These are phyloP conservation scores for Phyllostomus hastatus DNA, from an alignment of 2,113 vertebrate genomes.

Conservation along the genomic window DNA sequence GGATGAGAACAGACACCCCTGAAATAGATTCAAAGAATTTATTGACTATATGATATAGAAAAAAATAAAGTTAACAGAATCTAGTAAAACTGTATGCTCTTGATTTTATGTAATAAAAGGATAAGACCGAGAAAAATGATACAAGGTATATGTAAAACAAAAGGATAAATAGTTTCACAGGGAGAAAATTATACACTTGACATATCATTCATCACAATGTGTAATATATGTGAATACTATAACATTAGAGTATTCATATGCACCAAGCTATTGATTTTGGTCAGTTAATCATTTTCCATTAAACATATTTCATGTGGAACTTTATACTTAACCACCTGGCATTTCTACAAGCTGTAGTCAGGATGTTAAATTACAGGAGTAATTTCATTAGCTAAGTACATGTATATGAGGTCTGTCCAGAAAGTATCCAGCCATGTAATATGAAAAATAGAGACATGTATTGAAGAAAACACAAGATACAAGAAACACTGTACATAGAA, in stretches of 20 bases:
- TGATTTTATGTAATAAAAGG: not conserved
- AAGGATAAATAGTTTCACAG: not conserved
- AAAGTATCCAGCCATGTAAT: too few relatives aligned
- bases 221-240: not conserved
- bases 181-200: not conserved
- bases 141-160: not conserved
- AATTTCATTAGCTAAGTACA: constrained; percentile 33
- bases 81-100: not conserved
- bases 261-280: constrained; percentile 34
- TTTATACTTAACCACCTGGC: constrained; percentile 49
- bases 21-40: not conserved
- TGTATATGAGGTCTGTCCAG: too few relatives aligned
- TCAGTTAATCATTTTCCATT: constrained; percentile 42
- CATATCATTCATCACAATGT: constrained; percentile 3
- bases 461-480: too few relatives aligned
- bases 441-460: too few relatives aligned
- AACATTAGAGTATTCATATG: not conserved
- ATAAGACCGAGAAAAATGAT: not conserved
- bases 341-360: constrained; percentile 55
- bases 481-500: too few relatives aligned
- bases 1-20: not conserved
- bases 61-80: not conserved
- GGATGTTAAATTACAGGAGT: constrained; percentile 31
- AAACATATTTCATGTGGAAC: constrained; percentile 57
- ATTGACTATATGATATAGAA: not conserved